Evolutionary conservation across 2,797 vertebrate genomes (phyloP).

Genomic region (Paedocypris micromegethes): DNA sequence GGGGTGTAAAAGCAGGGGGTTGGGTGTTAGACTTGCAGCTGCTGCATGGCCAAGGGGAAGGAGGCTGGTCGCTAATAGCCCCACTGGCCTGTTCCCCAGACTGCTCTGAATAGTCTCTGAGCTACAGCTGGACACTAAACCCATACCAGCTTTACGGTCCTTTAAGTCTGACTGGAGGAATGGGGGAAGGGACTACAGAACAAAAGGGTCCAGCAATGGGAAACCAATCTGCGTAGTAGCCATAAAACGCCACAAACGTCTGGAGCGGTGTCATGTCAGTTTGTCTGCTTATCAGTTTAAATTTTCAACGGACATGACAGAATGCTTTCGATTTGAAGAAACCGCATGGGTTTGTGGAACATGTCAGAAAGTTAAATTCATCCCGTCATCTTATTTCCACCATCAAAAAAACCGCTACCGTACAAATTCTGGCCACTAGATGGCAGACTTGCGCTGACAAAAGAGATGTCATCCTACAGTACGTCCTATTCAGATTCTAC

Average conservation of each 20-base stretch:
- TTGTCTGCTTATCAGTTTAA: too few relatives aligned
- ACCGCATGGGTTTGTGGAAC: not conserved
- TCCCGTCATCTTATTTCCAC: not conserved
- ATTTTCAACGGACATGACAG: too few relatives aligned
- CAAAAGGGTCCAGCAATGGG: slow-evolving; percentile 40
- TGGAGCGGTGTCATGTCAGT: not conserved
- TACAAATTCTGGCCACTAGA: slow-evolving; percentile 60
- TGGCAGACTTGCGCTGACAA: slow-evolving; percentile 70
- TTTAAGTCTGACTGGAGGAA: slow-evolving; percentile 16
- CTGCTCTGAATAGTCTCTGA: slow-evolving; percentile 48
- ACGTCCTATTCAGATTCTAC: slow-evolving; percentile 15
- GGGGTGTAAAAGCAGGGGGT: slow-evolving; percentile 30
- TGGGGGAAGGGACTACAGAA: slow-evolving; percentile 40
- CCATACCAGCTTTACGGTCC: slow-evolving; percentile 50
- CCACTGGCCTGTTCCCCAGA: slow-evolving; percentile 47
- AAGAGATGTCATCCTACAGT: slow-evolving; percentile 4
- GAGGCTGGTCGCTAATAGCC: slow-evolving; percentile 50
- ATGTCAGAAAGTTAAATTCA: not conserved
- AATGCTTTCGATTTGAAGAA: too few relatives aligned
- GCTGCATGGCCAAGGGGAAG: slow-evolving; percentile 53
- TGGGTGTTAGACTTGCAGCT: slow-evolving; percentile 49
- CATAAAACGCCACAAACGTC: slow-evolving; percentile 16
- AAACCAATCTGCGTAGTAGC: not conserved
- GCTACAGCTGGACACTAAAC: slow-evolving; percentile 52
- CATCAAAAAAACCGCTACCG: not conserved